phyloP scores from a whole-genome alignment of 92 coral and sea anemone species.

The Parazoanthus darwini region DNA sequence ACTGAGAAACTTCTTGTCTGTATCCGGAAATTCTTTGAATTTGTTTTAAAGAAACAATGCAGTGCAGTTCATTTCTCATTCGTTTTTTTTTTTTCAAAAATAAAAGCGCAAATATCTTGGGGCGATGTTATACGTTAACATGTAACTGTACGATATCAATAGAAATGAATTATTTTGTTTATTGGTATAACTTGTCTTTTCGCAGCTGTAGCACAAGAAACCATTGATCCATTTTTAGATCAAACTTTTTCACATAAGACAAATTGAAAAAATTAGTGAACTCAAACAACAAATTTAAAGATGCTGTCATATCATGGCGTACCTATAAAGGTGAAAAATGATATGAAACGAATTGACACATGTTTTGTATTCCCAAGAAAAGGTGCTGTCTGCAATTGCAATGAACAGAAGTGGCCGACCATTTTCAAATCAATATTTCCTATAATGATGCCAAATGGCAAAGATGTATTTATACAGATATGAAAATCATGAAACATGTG shows the following conservation, averaged over 20 bases:
- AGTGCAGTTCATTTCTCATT: not conserved
- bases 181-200: not conserved
- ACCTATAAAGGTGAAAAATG: not conserved
- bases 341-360: not conserved
- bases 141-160: not conserved
- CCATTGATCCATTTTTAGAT: not conserved
- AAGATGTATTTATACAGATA: constrained; percentile 9
- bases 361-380: not conserved
- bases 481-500: constrained; percentile 6
- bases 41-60: not conserved
- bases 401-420: not conserved
- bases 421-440: not conserved
- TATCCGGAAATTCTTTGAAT: not conserved
- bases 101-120: not conserved
- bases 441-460: constrained; percentile 15
- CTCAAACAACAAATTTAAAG: not conserved
- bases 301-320: not conserved
- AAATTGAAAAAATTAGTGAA: too few relatives aligned
- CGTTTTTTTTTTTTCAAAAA: not conserved
- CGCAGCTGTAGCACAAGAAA: not conserved
- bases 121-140: not conserved
- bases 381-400: not conserved
- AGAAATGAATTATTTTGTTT: not conserved
- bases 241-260: not conserved
- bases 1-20: not conserved